These are phyloP conservation scores for Sciurus vulgaris DNA, from an alignment of 2,797 vertebrate genomes.

Conservation along the genomic window DNA sequence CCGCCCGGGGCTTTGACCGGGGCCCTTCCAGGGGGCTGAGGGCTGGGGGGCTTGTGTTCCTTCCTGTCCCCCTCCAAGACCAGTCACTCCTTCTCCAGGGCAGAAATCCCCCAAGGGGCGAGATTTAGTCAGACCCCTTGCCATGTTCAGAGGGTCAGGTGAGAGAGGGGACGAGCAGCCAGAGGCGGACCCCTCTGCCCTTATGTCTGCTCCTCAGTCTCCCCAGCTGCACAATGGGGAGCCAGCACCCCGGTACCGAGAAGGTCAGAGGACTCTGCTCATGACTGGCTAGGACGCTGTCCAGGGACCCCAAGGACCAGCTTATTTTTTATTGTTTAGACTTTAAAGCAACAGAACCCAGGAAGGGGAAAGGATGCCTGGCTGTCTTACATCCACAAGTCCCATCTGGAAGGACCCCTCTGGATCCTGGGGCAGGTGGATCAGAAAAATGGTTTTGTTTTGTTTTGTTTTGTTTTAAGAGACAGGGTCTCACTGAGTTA, in stretches of 20 bases:
- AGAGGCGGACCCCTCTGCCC: background rate
- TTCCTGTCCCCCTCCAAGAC: background rate
- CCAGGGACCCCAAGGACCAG: background rate
- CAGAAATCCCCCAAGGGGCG: background rate
- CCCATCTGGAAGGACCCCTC: too few species aligned
- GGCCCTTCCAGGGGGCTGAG: too few species aligned
- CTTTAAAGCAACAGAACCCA: background rate
- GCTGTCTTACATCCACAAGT: accelerated
- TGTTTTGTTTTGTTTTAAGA: too few species aligned
- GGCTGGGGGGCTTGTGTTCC: background rate
- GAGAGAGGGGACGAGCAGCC: background rate
- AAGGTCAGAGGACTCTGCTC: background rate
- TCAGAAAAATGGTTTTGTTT: background rate
- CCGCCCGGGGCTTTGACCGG: background rate
- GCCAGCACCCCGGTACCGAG: background rate
- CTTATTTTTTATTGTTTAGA: background rate
- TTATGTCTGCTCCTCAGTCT: background rate
- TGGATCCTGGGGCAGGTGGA: too few species aligned
- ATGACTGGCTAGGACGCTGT: background rate
- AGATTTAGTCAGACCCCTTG: background rate
- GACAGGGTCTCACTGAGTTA: too few species aligned
- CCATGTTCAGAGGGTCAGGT: background rate
- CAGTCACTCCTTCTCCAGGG: background rate
- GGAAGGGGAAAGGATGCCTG: accelerated
- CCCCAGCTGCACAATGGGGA: background rate